Conservation (phyloP, 1,140 invertebrate genomes). For the Drosophila prosaltans region DNA sequence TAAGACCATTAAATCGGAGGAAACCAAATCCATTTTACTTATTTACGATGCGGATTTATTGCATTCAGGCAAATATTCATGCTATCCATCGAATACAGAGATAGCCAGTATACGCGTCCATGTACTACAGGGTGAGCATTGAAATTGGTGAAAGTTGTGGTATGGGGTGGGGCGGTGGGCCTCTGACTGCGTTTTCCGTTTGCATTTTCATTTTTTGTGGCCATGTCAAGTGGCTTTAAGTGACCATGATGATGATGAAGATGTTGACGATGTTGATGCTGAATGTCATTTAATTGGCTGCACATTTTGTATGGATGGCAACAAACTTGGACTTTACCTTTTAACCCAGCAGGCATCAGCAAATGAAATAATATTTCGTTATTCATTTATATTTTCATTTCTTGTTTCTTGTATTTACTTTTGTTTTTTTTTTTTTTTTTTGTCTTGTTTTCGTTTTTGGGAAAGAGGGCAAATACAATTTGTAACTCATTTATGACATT, state of each 20-base stretch:
- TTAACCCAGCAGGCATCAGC: not conserved
- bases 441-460: not conserved
- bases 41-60: slow-evolving; percentile 82
- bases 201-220: not conserved
- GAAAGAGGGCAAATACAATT: slow-evolving; percentile 47
- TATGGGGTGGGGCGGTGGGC: not conserved
- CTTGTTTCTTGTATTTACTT: not conserved
- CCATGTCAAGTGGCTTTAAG: slow-evolving; percentile 11
- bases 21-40: slow-evolving; percentile 83
- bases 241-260: slow-evolving; percentile 10
- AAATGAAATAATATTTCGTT: not conserved
- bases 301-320: not conserved
- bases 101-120: slow-evolving; percentile 85
- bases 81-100: slow-evolving; percentile 84
- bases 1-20: slow-evolving; percentile 83
- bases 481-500: slow-evolving; percentile 68
- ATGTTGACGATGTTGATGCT: not conserved
- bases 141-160: not conserved
- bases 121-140: slow-evolving; percentile 82
- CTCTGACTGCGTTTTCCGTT: not conserved
- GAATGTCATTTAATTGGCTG: slow-evolving; percentile 12
- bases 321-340: not conserved
- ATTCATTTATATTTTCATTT: not conserved
- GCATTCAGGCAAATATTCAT: slow-evolving; percentile 84
- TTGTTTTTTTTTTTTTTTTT: not conserved